These are phyloP conservation scores for Gymnoscopelus microlampas DNA, from an alignment of 2,797 vertebrate species.

Conservation along the genomic window DNA sequence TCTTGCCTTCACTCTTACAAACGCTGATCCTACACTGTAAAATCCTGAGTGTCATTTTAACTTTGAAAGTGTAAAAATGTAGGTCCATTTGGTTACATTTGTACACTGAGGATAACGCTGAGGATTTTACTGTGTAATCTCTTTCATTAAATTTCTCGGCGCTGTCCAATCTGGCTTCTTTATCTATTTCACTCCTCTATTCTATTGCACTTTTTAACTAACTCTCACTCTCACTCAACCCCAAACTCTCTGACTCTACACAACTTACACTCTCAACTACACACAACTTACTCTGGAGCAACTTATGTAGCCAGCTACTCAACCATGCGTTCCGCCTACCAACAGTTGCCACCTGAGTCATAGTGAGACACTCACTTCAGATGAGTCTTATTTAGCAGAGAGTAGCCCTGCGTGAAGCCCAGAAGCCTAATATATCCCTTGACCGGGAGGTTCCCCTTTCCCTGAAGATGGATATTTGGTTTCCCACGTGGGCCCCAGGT, in stretches of 20 bases:
- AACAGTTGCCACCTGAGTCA: conserved; percentile 22
- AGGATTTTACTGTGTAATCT: too few relatives aligned
- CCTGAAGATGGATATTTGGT: too few relatives aligned
- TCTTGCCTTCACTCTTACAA: conserved; percentile 68
- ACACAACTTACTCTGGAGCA: conserved; percentile 51
- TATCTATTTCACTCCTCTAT: too few relatives aligned
- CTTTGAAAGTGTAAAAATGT: too few relatives aligned
- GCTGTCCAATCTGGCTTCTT: conserved; percentile 8
- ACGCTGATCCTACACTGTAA: conserved; percentile 35
- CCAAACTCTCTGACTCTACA: not conserved
- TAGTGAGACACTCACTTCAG: conserved; percentile 11
- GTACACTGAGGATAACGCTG: too few relatives aligned
- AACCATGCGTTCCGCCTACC: conserved; percentile 29
- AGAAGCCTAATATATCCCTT: too few relatives aligned
- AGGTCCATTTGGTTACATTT: too few relatives aligned
- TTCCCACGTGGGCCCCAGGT: too few relatives aligned
- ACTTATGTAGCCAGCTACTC: conserved; percentile 40
- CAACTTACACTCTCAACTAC: conserved; percentile 27
- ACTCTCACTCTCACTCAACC: not conserved
- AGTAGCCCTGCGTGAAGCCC: too few relatives aligned
- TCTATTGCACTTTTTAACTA: too few relatives aligned
- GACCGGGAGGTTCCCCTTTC: too few relatives aligned
- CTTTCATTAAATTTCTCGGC: conserved; percentile 4
- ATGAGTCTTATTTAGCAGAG: not conserved
- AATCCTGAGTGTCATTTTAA: too few relatives aligned